Percentiles rank a stretch among this genome's conserved stretches.
Conservation (phyloP, 2,888 invertebrate genomes). For the Gastrophysa polygoni region DNA sequence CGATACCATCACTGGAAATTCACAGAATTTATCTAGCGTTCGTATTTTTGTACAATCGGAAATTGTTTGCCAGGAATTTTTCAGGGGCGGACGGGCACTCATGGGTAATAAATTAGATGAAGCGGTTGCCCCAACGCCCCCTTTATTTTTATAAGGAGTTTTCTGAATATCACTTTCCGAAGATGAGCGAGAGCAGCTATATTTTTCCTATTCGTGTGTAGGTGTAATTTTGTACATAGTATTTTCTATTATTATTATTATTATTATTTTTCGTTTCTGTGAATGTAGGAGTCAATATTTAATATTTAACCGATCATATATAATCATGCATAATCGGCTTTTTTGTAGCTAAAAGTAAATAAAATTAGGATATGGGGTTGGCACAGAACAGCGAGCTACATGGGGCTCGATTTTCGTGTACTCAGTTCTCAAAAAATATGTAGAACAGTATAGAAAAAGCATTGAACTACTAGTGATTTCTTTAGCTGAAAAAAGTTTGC, state of each 20-base stretch:
- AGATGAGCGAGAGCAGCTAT: conserved; percentile 17
- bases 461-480: no score
- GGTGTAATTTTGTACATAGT: conserved; percentile 27
- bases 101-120: no score
- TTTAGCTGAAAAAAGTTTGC: no score
- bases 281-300: conserved; percentile 21
- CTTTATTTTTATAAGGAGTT: not conserved
- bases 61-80: no score
- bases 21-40: not conserved
- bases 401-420: no score
- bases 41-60: not conserved
- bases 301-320: conserved; percentile 6
- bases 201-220: conserved; percentile 19
- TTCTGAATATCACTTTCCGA: not conserved
- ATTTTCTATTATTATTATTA: conserved; percentile 25
- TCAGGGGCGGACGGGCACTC: no score
- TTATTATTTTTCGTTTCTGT: conserved; percentile 23
- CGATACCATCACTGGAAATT: not conserved
- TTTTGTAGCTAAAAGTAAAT: not conserved
- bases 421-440: no score
- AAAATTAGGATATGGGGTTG: not conserved
- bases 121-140: no score
- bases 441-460: no score
- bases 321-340: conserved; percentile 11
- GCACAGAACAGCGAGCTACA: no score